These are phyloP conservation scores for Chrysina gloriosa DNA, from an alignment of 2,888 invertebrate genomes.

Conservation along the genomic window DNA sequence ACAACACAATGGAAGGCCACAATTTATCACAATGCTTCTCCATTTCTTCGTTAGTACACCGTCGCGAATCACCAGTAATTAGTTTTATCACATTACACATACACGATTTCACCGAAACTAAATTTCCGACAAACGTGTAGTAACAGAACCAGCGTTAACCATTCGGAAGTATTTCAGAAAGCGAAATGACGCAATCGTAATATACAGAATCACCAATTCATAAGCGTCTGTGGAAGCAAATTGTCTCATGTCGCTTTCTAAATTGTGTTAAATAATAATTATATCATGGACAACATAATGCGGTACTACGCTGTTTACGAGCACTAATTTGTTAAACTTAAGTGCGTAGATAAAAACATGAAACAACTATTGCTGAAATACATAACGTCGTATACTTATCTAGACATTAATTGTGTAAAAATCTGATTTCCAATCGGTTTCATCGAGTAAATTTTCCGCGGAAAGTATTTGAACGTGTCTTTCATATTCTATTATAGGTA, in stretches of 20 bases:
- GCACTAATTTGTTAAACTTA: constrained; percentile 17
- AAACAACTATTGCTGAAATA: background rate
- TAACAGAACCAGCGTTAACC: background rate
- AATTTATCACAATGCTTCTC: no score
- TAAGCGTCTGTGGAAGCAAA: constrained; percentile 15
- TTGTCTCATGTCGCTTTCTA: constrained; percentile 32
- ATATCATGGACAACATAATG: constrained; percentile 10
- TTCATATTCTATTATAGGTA: background rate
- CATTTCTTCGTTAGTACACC: background rate
- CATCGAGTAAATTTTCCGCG: no score
- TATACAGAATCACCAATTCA: constrained; percentile 5
- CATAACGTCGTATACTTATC: background rate
- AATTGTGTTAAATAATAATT: constrained; percentile 33
- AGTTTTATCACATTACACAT: no score
- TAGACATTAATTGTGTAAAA: background rate
- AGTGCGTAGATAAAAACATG: background rate
- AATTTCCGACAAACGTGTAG: background rate
- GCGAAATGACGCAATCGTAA: constrained; percentile 12
- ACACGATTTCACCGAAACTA: no score
- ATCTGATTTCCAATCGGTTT: background rate
- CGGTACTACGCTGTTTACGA: background rate
- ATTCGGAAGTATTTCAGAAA: constrained; percentile 3
- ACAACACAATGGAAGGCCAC: no score
- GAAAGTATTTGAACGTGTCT: background rate
- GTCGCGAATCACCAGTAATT: no score